These are phyloP conservation scores for Iguana delicatissima DNA, from an alignment of 2,797 vertebrate species.

Conservation along the genomic window DNA sequence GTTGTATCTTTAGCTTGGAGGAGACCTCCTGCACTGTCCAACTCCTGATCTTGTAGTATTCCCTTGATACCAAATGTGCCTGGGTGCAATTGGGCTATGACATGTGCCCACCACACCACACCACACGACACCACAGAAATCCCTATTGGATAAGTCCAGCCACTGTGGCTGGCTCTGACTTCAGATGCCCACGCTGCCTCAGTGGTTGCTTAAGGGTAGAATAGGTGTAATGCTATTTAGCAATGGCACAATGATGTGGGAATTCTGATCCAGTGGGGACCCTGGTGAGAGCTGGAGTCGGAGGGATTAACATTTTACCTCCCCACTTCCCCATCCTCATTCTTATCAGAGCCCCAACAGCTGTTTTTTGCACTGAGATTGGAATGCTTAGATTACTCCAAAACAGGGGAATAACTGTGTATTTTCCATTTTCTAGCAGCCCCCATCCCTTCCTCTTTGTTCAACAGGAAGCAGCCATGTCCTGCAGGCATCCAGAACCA, in stretches of 20 bases:
- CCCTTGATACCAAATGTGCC: not conserved
- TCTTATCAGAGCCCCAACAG: not conserved
- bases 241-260: not conserved
- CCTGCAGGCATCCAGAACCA: constrained; percentile 6
- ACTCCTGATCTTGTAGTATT: not conserved
- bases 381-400: not conserved
- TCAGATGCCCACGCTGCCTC: not conserved
- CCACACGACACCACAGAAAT: not conserved
- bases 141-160: not conserved
- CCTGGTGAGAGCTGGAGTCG: not conserved
- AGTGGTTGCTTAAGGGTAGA: not conserved
- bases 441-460: not conserved
- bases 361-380: not conserved
- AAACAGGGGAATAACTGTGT: not conserved
- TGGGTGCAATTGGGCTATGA: not conserved
- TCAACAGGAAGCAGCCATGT: not conserved
- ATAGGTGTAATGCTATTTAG: not conserved
- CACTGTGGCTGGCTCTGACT: not conserved
- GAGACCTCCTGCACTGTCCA: not conserved
- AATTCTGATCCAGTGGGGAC: not conserved
- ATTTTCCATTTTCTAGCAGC: not conserved
- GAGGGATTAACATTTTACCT: not conserved
- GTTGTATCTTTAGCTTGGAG: not conserved
- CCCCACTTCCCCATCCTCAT: not conserved
- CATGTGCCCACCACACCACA: not conserved